These are phyloP conservation scores for Paraplagusia blochii DNA, from an alignment of 2,113 vertebrate species.

Conservation along the genomic window DNA sequence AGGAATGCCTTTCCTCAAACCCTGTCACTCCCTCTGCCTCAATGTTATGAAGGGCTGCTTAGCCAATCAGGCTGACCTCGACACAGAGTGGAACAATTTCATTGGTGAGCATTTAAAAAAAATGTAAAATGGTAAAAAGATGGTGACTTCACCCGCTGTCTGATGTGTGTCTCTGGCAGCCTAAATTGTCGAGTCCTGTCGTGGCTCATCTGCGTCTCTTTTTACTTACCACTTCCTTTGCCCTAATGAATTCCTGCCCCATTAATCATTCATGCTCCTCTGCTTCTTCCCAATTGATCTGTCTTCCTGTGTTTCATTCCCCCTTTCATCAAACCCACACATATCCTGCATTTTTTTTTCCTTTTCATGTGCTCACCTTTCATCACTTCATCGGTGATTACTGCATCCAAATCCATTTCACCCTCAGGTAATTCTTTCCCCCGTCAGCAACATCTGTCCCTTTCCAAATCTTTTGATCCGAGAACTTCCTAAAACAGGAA, in stretches of 20 bases:
- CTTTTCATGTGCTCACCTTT: slow-evolving; percentile 37
- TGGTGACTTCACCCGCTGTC: slow-evolving; percentile 2
- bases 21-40: slow-evolving; percentile 85
- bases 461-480: no score
- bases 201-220: slow-evolving; percentile 24
- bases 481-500: no score
- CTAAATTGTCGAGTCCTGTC: slow-evolving; percentile 14
- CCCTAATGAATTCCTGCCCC: slow-evolving; percentile 51
- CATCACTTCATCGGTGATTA: slow-evolving; percentile 21
- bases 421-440: slow-evolving; percentile 8
- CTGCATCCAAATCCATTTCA: slow-evolving; percentile 17
- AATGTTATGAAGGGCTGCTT: slow-evolving; percentile 89
- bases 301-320: slow-evolving; percentile 45
- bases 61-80: slow-evolving; percentile 81
- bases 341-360: slow-evolving; percentile 15
- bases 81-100: slow-evolving; percentile 84
- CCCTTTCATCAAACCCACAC: slow-evolving; percentile 50
- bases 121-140: not conserved
- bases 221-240: slow-evolving; percentile 38
- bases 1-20: slow-evolving; percentile 76
- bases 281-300: slow-evolving; percentile 62
- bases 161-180: slow-evolving; percentile 16
- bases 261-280: slow-evolving; percentile 67
- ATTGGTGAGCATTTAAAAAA: slow-evolving; percentile 75
- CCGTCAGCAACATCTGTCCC: no score